Percentiles rank a stretch among this genome's conserved stretches.
phyloP scores from a whole-genome alignment of 2,797 vertebrate genomes.

The Epinephelus coioides region DNA sequence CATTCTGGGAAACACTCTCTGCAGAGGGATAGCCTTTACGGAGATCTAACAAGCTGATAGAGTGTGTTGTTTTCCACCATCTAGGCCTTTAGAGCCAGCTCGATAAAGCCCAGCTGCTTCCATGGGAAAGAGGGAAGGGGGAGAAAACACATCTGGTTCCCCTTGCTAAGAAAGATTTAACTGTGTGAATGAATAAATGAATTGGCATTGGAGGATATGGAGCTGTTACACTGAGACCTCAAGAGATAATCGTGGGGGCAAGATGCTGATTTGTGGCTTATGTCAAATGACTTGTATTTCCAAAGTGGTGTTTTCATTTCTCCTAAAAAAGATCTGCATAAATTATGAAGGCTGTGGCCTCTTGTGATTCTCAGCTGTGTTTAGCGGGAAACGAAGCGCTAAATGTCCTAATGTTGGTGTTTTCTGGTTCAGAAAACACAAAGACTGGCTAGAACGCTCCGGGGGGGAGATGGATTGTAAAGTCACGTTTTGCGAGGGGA shows the following conservation, averaged over 20 bases:
- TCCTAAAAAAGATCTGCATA: slow-evolving; percentile 29
- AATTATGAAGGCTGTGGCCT: slow-evolving; percentile 32
- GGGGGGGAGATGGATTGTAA: slow-evolving; percentile 11
- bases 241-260: slow-evolving; percentile 44
- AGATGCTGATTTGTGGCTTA: slow-evolving; percentile 49
- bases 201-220: slow-evolving; percentile 30
- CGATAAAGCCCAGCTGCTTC: slow-evolving; percentile 62
- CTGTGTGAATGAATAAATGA: slow-evolving; percentile 54
- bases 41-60: slow-evolving; percentile 73
- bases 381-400: slow-evolving; percentile 34
- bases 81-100: slow-evolving; percentile 81
- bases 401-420: slow-evolving; percentile 32
- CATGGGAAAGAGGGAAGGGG: slow-evolving; percentile 50
- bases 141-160: slow-evolving; percentile 71
- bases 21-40: slow-evolving; percentile 48
- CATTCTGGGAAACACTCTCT: slow-evolving; percentile 62
- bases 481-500: slow-evolving; percentile 47
- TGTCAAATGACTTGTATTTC: slow-evolving; percentile 42
- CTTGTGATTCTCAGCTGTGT: slow-evolving; percentile 36
- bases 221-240: slow-evolving; percentile 52
- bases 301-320: slow-evolving; percentile 29
- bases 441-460: slow-evolving; percentile 24
- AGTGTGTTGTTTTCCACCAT: slow-evolving; percentile 72
- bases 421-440: slow-evolving; percentile 57
- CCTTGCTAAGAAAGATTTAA: slow-evolving; percentile 55